Base-by-base conservation (phyloP, 1,140 invertebrate genomes). In the Rhyacophila brunnea region DNA sequence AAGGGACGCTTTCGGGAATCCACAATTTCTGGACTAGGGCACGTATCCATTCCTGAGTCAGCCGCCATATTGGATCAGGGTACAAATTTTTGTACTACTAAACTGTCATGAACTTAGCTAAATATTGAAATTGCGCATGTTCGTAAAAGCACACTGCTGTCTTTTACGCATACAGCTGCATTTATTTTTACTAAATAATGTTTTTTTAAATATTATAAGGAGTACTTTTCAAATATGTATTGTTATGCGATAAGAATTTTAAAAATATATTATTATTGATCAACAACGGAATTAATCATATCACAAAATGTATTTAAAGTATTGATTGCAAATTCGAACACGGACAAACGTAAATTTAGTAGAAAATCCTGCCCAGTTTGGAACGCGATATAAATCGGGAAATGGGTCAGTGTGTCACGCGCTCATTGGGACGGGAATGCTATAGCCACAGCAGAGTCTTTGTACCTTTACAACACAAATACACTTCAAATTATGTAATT, bases 1-100 rank as follows among this genome's bases (percentile, higher is more conserved):
- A 92, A 83, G 59, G 91, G 91, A 74, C 91, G 85, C 84, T 93
- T 93, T 79, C 91, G 85, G 71, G 87, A 89, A 80, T 89, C 87
- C 71, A 85, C 82, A 73, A 88, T 88, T 44, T 65, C 87, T 78
- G 87, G 87, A 80, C 87, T 88, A 71, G 87, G 84, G 82, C 86
- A 88, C 80, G 87, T 87, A 81, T 88, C 86, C 85, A 88, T 88
- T 82, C 86, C 86, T 80, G 87, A 86, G 78, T 88, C 87, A 77
- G 86, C 87, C 77, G 87, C 87, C 87, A 88, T 89, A 76, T 85
- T 85, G 81, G 71, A 75, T 80, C 74, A 75, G 73, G 73, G 76
- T 71, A 79, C 66, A 65, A 64, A 66, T 68, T 65, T 67, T 68
- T 54, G 65, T 65, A 66, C 66, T 67, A 66, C 60, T 55, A 56